Evolutionary conservation across 2,888 invertebrate genomes (phyloP).

Genomic region (Cordilura impudica): DNA sequence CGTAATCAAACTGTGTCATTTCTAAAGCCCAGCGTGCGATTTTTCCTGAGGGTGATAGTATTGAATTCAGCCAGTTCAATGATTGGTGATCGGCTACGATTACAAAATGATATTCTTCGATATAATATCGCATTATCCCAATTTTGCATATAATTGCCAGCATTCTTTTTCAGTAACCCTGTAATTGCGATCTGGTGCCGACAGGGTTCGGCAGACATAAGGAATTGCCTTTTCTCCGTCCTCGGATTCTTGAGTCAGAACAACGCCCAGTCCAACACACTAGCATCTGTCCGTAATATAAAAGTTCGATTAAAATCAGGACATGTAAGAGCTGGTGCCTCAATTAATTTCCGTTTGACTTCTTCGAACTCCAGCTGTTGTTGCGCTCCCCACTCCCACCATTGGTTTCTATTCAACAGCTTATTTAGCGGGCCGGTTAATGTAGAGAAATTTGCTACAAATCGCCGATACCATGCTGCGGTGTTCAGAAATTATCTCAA

Average conservation of each 20-base stretch:
- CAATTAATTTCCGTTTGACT: constrained; percentile 2
- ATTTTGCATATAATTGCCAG: constrained; percentile 31
- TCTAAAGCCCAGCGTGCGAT: constrained; percentile 44
- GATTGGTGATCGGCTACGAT: constrained; percentile 35
- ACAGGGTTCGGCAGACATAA: constrained; percentile 10
- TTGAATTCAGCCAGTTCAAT: constrained; percentile 40
- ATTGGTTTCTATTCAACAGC: background rate
- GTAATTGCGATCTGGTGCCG: constrained; percentile 19
- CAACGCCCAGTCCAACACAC: background rate
- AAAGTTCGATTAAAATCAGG: constrained; percentile 4
- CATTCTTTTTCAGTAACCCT: constrained; percentile 43
- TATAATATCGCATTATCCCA: constrained; percentile 18
- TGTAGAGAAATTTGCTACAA: constrained; percentile 11
- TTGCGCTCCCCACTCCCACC: constrained; percentile 10
- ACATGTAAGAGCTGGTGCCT: constrained; percentile 8
- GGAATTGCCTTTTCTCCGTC: constrained; percentile 15
- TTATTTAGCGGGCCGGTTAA: constrained; percentile 11
- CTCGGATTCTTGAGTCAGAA: constrained; percentile 16
- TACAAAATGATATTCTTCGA: constrained; percentile 25
- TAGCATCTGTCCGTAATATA: constrained; percentile 8
- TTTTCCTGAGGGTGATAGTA: constrained; percentile 39
- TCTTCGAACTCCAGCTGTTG: constrained; percentile 5
- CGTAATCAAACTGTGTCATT: constrained; percentile 28
- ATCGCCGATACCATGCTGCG: constrained; percentile 16
- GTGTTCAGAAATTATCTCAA: background rate